phyloP scores from a whole-genome alignment of 2,797 vertebrate genomes.

The Dryobates pubescens region DNA sequence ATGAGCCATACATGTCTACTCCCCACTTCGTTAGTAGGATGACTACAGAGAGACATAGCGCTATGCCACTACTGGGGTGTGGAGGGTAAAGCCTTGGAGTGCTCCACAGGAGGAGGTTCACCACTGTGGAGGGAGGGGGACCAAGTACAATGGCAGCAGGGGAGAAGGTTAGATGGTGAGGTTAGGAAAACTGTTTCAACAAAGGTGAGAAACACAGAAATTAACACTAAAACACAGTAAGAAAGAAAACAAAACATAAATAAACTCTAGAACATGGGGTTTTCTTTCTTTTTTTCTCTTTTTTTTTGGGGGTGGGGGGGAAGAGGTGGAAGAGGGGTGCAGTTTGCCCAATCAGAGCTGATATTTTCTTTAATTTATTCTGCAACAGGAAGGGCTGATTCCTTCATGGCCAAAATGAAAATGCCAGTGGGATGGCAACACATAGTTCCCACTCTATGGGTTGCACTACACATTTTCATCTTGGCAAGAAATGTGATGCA shows the following conservation, averaged over 20 bases:
- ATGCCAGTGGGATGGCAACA: not conserved
- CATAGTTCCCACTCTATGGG: slow-evolving; percentile 39
- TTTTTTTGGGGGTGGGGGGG: not conserved
- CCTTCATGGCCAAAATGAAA: slow-evolving; percentile 40
- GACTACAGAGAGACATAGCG: not conserved
- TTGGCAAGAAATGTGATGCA: slow-evolving; percentile 60
- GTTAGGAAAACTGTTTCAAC: slow-evolving; percentile 54
- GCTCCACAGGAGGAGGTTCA: slow-evolving; percentile 76
- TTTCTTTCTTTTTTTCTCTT: not conserved
- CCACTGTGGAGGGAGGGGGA: slow-evolving; percentile 84
- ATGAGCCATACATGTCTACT: not conserved
- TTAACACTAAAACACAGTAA: slow-evolving; percentile 76
- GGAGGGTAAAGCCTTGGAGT: slow-evolving; percentile 95
- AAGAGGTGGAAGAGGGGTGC: not conserved
- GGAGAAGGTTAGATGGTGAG: slow-evolving; percentile 75
- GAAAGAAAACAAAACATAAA: slow-evolving; percentile 77
- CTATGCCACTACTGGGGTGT: slow-evolving; percentile 62
- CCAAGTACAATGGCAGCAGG: slow-evolving; percentile 96
- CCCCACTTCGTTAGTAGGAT: slow-evolving; percentile 58
- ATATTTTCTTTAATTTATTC: not conserved
- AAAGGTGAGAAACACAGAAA: slow-evolving; percentile 77
- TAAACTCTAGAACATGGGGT: slow-evolving; percentile 85
- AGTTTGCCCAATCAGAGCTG: not conserved
- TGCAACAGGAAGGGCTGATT: not conserved
- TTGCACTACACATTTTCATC: slow-evolving; percentile 64